Evolutionary conservation across 2,113 vertebrate genomes (phyloP).

Genomic region (Ammodytes dubius): DNA sequence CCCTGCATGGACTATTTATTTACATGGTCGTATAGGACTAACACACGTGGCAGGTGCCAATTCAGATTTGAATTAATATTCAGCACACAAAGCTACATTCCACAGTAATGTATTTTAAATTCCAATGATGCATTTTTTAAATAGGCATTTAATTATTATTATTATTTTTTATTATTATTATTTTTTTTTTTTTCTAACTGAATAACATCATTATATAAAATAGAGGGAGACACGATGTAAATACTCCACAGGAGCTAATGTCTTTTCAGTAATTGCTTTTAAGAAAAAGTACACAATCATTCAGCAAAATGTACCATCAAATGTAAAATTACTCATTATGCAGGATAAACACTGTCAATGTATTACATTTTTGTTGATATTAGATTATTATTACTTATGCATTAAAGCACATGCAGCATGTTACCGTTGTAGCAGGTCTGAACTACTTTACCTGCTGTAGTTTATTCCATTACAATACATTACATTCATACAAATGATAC

Average conservation of each 20-base stretch:
- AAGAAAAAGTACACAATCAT: not conserved
- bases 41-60: not conserved
- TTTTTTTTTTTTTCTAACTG: no score
- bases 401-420: not conserved
- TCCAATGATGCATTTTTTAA: not conserved
- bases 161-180: not conserved
- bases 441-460: not conserved
- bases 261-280: not conserved
- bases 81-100: not conserved
- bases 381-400: not conserved
- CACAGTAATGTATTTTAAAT: not conserved
- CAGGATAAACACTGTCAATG: not conserved
- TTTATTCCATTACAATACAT: not conserved
- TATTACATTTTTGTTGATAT: not conserved
- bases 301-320: not conserved
- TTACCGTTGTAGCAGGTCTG: not conserved
- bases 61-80: not conserved
- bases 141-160: not conserved
- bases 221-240: not conserved
- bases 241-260: not conserved
- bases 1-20: not conserved
- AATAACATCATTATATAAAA: not conserved
- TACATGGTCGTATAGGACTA: not conserved
- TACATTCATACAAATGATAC: not conserved
- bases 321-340: not conserved